These are phyloP conservation scores for Onthophagus sagittarius DNA, from an alignment of 2,888 invertebrate species.

Conservation along the genomic window DNA sequence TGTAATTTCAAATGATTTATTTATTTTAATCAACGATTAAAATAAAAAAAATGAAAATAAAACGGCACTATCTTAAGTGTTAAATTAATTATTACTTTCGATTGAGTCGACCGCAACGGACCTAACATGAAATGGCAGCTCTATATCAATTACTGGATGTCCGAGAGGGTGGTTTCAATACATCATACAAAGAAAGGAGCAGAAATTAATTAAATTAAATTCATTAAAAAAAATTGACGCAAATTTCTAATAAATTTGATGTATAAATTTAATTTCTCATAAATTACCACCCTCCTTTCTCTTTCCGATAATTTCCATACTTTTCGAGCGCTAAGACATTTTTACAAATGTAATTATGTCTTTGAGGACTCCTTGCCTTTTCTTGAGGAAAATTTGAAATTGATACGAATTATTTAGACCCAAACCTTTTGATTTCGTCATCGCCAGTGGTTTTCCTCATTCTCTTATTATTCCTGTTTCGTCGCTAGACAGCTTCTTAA, in stretches of 20 bases:
- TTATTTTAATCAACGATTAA: no score
- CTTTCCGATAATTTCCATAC: not conserved
- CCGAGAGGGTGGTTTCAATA: conserved; percentile 3
- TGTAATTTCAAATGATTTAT: no score
- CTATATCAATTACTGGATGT: conserved; percentile 21
- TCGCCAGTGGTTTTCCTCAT: conserved; percentile 18
- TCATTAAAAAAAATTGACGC: no score
- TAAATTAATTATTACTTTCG: conserved; percentile 50
- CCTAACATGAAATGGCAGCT: conserved; percentile 25
- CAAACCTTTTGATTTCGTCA: conserved; percentile 1
- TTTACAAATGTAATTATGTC: conserved; percentile 6
- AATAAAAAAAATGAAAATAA: no score
- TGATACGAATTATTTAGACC: conserved; percentile 5
- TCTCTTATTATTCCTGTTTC: conserved; percentile 42
- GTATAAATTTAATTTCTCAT: no score
- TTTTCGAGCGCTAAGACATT: not conserved
- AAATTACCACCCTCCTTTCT: no score
- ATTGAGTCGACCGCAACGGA: conserved; percentile 44
- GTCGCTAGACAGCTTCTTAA: conserved; percentile 41
- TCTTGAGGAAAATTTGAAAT: not conserved
- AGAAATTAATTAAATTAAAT: no score
- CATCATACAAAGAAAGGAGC: no score
- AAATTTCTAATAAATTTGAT: no score
- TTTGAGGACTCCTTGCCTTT: not conserved
- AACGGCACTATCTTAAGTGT: no score